Conservation (phyloP, 2,888 invertebrate genomes). For the Megastigmus dorsalis region DNA sequence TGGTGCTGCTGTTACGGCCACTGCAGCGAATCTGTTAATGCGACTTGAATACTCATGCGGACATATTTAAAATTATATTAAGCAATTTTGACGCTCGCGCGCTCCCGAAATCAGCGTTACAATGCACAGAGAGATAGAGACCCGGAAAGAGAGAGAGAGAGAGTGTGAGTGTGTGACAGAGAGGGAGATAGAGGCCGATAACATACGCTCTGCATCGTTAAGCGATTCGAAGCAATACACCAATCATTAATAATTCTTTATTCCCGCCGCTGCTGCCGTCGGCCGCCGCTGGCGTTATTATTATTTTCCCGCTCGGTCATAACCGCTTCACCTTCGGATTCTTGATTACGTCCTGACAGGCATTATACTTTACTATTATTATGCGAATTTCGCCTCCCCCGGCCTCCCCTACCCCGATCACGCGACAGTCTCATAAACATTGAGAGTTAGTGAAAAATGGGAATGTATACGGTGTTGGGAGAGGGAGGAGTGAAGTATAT, state of each 20-base stretch:
- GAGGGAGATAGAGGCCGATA: no score
- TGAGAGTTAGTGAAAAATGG: conserved; percentile 51
- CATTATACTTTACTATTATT: conserved; percentile 47
- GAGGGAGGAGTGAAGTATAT: no score
- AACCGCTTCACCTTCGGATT: not conserved
- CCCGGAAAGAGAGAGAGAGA: no score
- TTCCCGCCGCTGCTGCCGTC: no score
- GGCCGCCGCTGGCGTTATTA: no score
- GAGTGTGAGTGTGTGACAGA: no score
- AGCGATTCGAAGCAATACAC: conserved; percentile 12
- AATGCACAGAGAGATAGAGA: no score
- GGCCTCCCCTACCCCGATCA: no score
- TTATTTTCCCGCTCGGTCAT: conserved; percentile 14
- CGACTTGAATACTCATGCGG: conserved; percentile 10
- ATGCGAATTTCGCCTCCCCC: conserved; percentile 37
- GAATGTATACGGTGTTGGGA: no score
- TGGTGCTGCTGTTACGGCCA: no score
- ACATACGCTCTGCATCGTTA: not conserved
- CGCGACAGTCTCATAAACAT: conserved; percentile 48
- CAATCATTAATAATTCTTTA: conserved; percentile 35
- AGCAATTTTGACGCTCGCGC: conserved; percentile 3
- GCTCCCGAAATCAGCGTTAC: conserved; percentile 19
- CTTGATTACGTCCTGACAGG: conserved; percentile 41
- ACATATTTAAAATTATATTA: conserved; percentile 13
- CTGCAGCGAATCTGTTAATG: not conserved